A percentile compares a stretch with the other conserved stretches of the same genome.
These are phyloP conservation scores for Echinarachnius parma DNA, from an alignment of 53 echinoderm and acorn worm genomes.

Conservation along the genomic window DNA sequence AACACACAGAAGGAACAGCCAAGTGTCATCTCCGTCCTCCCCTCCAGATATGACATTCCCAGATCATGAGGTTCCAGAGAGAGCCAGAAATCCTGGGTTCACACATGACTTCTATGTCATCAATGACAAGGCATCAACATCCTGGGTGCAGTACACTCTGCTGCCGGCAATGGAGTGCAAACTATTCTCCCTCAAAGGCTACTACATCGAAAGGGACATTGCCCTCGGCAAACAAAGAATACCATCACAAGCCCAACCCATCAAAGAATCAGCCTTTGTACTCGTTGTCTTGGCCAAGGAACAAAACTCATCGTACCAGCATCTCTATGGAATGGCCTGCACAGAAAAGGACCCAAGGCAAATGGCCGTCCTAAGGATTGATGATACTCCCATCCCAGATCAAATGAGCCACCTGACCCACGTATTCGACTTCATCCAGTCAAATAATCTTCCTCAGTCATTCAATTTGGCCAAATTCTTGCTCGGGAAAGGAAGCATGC, in stretches of 20 bases:
- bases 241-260: conserved; percentile 2
- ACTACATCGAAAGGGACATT: not conserved
- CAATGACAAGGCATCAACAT: too few species aligned
- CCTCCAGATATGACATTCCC: too few species aligned
- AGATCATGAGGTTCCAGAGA: too few species aligned
- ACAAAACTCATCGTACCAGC: not conserved
- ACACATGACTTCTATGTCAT: conserved; percentile 27
- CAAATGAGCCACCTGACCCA: conserved; percentile 7
- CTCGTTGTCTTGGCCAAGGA: not conserved
- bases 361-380: not conserved
- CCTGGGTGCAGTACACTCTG: too few species aligned
- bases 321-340: conserved; percentile 32
- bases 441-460: too few species aligned
- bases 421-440: conserved; percentile 19
- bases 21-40: too few species aligned
- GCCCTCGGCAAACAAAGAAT: not conserved
- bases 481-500: too few species aligned
- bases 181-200: conserved; percentile 2
- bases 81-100: conserved; percentile 15
- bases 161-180: conserved; percentile 29
- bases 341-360: not conserved
- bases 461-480: too few species aligned
- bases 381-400: not conserved
- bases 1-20: too few species aligned
- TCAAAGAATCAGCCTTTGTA: conserved; percentile 17